Percentiles rank a stretch among this genome's conserved stretches.
Conservation (phyloP, 2,797 vertebrate species). For the Poliocrania exsul region DNA sequence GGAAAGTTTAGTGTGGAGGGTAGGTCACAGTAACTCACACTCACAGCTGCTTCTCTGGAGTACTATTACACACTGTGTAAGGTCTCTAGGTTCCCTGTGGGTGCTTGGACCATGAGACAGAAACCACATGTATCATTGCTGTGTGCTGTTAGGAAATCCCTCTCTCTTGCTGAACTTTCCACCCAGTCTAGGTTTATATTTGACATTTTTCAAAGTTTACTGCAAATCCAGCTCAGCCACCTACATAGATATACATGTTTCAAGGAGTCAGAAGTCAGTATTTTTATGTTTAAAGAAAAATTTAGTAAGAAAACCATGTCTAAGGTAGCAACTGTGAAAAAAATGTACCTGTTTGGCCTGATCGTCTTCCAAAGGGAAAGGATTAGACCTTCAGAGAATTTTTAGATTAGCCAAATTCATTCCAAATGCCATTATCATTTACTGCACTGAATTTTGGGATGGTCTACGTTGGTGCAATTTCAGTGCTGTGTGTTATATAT, state of each 20-base stretch:
- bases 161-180: neutral
- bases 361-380: neutral
- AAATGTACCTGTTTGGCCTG: neutral
- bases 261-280: neutral
- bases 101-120: rapidly evolving
- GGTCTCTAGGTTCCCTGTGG: rapidly evolving
- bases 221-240: neutral
- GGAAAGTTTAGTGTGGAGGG: neutral
- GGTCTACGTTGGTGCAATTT: neutral
- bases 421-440: neutral
- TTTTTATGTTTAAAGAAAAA: neutral
- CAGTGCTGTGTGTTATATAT: neutral
- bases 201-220: neutral
- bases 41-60: neutral
- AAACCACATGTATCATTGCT: rapidly evolving
- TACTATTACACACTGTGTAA: rapidly evolving
- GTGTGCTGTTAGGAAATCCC: neutral
- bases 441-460: neutral
- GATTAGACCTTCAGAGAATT: neutral
- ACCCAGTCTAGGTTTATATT: neutral
- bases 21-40: neutral
- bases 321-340: neutral
- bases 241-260: neutral
- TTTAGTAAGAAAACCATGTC: neutral
- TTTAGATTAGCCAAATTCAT: neutral